These are phyloP conservation scores for Tetrao urogallus DNA, from an alignment of 2,113 vertebrate species.

Conservation along the genomic window DNA sequence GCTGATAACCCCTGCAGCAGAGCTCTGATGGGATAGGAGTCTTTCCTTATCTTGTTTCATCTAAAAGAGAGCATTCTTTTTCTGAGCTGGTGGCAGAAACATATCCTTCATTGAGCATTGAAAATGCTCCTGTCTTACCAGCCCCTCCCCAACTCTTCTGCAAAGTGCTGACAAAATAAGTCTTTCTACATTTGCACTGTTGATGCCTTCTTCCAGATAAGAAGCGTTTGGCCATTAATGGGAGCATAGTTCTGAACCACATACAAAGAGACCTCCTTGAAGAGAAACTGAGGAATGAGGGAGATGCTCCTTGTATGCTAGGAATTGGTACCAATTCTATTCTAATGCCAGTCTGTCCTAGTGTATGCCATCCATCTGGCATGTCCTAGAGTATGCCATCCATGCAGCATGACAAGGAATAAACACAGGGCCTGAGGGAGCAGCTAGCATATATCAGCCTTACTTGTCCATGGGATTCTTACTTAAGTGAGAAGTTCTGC, in stretches of 20 bases:
- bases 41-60: slow-evolving; percentile 12
- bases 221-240: neutral
- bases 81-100: neutral
- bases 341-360: neutral
- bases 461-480: neutral
- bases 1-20: slow-evolving; percentile 60
- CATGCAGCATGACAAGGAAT: neutral
- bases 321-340: neutral
- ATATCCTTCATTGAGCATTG: neutral
- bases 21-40: neutral
- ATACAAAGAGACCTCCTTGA: neutral
- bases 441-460: neutral
- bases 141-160: neutral
- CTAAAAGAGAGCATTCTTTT: neutral
- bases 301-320: neutral
- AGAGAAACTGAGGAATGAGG: neutral
- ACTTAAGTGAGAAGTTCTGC: neutral
- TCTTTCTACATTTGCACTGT: neutral
- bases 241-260: neutral
- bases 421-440: neutral
- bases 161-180: neutral
- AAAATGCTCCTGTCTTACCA: neutral
- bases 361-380: neutral
- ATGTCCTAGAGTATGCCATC: too few species aligned
- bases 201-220: neutral